Conservation (phyloP, 2,113 vertebrate species). For the Ceratotherium simum region DNA sequence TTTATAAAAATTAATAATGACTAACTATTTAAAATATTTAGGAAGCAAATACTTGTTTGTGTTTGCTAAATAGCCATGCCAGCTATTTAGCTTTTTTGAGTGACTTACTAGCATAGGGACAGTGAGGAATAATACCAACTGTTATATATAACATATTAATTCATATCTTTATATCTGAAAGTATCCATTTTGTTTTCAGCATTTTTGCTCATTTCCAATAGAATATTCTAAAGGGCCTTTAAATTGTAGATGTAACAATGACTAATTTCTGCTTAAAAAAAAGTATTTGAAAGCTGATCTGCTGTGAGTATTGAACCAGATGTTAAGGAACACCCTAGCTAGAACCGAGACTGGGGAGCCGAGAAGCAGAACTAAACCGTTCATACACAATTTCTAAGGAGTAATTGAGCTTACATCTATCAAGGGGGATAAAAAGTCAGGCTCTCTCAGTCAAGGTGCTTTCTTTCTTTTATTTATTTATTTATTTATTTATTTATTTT, state of each 20-base stretch:
- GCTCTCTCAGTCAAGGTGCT: constrained; percentile 70
- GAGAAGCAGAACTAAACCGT: constrained; percentile 71
- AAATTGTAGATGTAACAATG: constrained; percentile 31
- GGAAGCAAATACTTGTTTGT: constrained; percentile 37
- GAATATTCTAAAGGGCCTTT: constrained; percentile 45
- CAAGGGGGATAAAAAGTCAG: constrained; percentile 70
- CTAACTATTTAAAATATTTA: constrained; percentile 63
- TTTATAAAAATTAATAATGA: constrained; percentile 74
- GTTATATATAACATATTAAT: background rate
- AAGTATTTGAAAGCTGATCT: constrained; percentile 54
- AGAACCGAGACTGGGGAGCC: constrained; percentile 59
- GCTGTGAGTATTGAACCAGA: constrained; percentile 69
- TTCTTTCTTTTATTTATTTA: constrained; percentile 47
- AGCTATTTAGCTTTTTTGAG: background rate
- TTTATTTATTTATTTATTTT: no score
- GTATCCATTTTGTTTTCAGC: background rate
- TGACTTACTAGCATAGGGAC: background rate
- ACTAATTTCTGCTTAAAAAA: constrained; percentile 51
- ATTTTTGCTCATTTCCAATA: constrained; percentile 47
- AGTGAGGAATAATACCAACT: background rate
- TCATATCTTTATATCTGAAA: constrained; percentile 36
- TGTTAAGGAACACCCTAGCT: constrained; percentile 57
- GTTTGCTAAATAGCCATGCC: constrained; percentile 21
- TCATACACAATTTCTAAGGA: constrained; percentile 72
- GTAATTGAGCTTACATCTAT: constrained; percentile 75